Evolutionary conservation across 2,797 vertebrate species (phyloP), one percentile per base, ranked within the genome.

Genomic region (Pipistrellus pygmaeus): DNA sequence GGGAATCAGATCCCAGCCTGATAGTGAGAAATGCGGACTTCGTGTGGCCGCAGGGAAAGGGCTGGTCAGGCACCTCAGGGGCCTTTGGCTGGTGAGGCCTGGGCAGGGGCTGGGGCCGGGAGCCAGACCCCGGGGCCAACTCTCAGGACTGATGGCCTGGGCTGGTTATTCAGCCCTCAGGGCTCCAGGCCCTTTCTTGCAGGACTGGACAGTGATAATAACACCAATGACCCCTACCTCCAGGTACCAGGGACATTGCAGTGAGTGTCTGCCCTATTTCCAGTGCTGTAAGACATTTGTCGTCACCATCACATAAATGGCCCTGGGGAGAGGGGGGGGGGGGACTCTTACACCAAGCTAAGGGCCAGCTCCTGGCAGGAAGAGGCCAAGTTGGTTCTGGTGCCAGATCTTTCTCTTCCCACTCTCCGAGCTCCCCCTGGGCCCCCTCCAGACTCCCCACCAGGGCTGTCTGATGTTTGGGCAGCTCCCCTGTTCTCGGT

Each of bases 1-100:
- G 77, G 88, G 62, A 85, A 69, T 91, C 90, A 85, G 76, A 87
- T 91, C 90, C 90, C 38, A 21, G 84, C 18, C 86, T 35, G 87
- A 73, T 3, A 51, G 84, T 32, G 80, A 88, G 90, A 87, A 55
- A 69, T 15, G 66, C 25, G 46, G 44, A 27, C 80, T 93, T 25
- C 30, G 21, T 51, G 48, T 76, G 89, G 68, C 11, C 38, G 9
- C 41, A 32, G 88, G 32, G 69, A 72, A 25, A 66, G 85, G 77
- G 77, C 8, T 77, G 46, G 21, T 82, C 21, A 17, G 75, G 66
- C 5, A 20, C 14, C 60, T 20, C 21, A 64, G 91, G 80, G 83
- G 46, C 20, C 46, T 73, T n/a, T 32, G 69, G 32, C 25, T 3
- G 10, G 23, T 2, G 68, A 21, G 30, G 57, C 21, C 51, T 9